phyloP scores from a whole-genome alignment of 2,888 invertebrate genomes.

The Dicycla oo region DNA sequence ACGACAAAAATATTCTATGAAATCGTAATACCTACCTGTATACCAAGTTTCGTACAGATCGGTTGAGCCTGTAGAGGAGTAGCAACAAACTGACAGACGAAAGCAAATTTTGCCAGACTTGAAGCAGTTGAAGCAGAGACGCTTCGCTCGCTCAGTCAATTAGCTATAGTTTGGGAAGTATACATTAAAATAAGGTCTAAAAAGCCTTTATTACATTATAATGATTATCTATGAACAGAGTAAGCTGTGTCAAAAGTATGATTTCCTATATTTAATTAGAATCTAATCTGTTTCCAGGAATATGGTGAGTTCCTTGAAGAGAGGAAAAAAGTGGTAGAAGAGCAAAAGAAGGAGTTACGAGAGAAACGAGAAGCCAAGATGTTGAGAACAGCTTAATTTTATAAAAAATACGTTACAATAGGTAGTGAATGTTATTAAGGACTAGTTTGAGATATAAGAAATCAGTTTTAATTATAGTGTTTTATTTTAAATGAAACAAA shows the following conservation, averaged over 20 bases:
- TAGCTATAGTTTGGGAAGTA: neutral
- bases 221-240: too few species aligned
- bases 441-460: conserved; percentile 51
- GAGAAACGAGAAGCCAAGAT: conserved; percentile 97
- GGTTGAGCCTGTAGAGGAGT: too few species aligned
- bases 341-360: conserved; percentile 94
- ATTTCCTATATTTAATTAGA: neutral
- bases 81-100: too few species aligned
- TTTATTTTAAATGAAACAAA: conserved; percentile 57
- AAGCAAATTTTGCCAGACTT: too few species aligned
- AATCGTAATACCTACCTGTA: too few species aligned
- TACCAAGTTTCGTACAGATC: too few species aligned
- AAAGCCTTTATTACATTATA: too few species aligned
- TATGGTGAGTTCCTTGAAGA: conserved; percentile 95
- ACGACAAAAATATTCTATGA: too few species aligned
- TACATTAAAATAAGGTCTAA: neutral
- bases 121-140: too few species aligned
- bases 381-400: conserved; percentile 93
- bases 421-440: conserved; percentile 61
- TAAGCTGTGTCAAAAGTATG: neutral
- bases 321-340: conserved; percentile 92
- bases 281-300: conserved; percentile 87
- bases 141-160: too few species aligned
- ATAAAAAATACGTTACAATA: conserved; percentile 47
- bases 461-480: conserved; percentile 30